A percentile compares a stretch with the other conserved stretches of the same genome.
These are phyloP conservation scores for Tenrec ecaudatus DNA, from an alignment of 2,113 vertebrate species.

Conservation along the genomic window DNA sequence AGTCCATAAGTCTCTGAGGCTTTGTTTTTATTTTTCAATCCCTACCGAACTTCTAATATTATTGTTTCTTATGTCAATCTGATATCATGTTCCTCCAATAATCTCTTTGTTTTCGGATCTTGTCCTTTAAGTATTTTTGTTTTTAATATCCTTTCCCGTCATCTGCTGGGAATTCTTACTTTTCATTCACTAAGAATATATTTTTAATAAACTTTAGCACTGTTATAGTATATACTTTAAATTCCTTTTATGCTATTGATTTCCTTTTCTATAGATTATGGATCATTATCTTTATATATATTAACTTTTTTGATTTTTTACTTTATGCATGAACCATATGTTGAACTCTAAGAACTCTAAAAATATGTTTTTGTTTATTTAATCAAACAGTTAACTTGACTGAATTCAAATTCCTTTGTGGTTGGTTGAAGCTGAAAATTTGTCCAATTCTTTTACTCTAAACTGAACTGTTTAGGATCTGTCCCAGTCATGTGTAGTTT, in stretches of 20 bases:
- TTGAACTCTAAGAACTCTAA: not conserved
- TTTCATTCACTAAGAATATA: constrained; percentile 8
- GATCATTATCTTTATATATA: not conserved
- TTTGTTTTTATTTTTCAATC: not conserved
- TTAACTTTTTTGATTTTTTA: not conserved
- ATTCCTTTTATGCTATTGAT: not conserved
- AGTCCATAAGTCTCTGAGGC: not conserved
- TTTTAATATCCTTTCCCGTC: not conserved
- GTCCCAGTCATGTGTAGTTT: not conserved
- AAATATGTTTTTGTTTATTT: not conserved
- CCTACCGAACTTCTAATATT: not conserved
- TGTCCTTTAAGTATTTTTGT: not conserved
- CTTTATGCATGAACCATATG: not conserved
- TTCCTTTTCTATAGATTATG: not conserved
- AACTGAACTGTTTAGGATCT: not conserved
- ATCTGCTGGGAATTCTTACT: not conserved
- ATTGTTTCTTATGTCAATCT: not conserved
- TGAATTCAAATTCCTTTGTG: not conserved
- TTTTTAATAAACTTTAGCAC: not conserved
- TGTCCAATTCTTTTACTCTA: not conserved
- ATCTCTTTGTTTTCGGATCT: not conserved
- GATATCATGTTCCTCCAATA: not conserved
- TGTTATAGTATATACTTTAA: not conserved
- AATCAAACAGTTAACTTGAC: not conserved
- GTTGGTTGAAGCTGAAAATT: not conserved